These are phyloP conservation scores for Aspidoscelis tigris DNA, from an alignment of 2,113 vertebrate genomes.

Conservation along the genomic window DNA sequence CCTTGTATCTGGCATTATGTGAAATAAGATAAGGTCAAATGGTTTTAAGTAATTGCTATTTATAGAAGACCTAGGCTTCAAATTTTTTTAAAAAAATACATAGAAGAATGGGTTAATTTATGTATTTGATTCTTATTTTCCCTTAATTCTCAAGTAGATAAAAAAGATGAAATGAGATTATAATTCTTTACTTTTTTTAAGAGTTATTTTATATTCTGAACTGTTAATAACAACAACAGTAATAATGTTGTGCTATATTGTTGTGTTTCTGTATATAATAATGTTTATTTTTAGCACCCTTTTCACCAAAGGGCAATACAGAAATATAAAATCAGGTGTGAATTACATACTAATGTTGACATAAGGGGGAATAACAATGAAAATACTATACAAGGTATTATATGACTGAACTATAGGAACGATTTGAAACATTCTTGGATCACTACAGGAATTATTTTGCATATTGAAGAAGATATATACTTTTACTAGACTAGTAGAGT, in stretches of 20 bases:
- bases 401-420: not conserved
- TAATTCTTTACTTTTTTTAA: not conserved
- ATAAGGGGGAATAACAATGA: not conserved
- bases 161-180: not conserved
- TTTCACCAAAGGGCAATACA: too few relatives aligned
- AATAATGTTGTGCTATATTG: too few relatives aligned
- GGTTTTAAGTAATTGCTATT: conserved; percentile 16
- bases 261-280: too few relatives aligned
- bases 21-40: conserved; percentile 26
- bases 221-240: too few relatives aligned
- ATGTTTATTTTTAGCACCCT: too few relatives aligned
- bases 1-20: conserved; percentile 9
- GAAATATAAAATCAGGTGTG: too few relatives aligned
- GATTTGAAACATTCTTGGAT: not conserved
- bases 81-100: not conserved
- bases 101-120: conserved; percentile 5
- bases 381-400: not conserved
- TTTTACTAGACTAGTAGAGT: not conserved
- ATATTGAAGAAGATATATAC: not conserved
- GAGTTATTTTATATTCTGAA: not conserved
- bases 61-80: conserved; percentile 14
- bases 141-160: not conserved
- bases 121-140: not conserved
- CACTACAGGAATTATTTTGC: not conserved
- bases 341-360: too few relatives aligned